Evolutionary conservation across 2,113 vertebrate species (phyloP), one percentile per base, ranked within the genome.

Genomic region (Penelope pileata): DNA sequence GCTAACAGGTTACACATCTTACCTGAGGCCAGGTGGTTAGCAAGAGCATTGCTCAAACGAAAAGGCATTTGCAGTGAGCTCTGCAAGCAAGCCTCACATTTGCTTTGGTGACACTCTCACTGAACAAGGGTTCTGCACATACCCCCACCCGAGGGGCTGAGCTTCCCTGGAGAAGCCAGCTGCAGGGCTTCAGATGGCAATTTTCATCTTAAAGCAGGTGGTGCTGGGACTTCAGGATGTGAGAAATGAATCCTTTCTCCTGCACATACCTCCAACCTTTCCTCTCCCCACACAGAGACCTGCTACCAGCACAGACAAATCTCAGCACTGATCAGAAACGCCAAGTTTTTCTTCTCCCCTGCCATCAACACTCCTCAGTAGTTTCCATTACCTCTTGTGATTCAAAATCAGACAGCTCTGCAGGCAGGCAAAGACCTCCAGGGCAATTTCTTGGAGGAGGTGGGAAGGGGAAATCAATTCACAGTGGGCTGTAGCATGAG

Each of bases 81-180:
- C 29, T n/a, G 10, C 4, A 12, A 50, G 36, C 18, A 21, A 51
- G 36, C 42, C 27, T 40, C 36, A 2, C 6, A 13, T 40, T 12
- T 40, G 50, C 14, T 26, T 24, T 3, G 0, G 2, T 10, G 5
- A 60, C 5, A 29, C 38, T 36, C 48, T 34, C 6, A 3, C 9
- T 50, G 43, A 24, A 30, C 1, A 18, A 7, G 18, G 23, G 18
- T n/a, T 66, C 4, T 0, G 24, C n/a, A 27, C 5, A 2, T 2
- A 2, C 22, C n/a, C 11, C 13, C 2, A 18, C 43, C 54, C 2
- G 1, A 42, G 54, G 30, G 29, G 23, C 32, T 3, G 7, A 62
- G 48, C 53, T 68, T 43, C 43, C 72, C 51, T 1, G 14, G 43
- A 34, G 23, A 76, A 76, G 15, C 17, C 45, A 50, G 34, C 45